Base-by-base conservation (phyloP, 2,888 invertebrate genomes). In the Cryptus viduatorius region DNA sequence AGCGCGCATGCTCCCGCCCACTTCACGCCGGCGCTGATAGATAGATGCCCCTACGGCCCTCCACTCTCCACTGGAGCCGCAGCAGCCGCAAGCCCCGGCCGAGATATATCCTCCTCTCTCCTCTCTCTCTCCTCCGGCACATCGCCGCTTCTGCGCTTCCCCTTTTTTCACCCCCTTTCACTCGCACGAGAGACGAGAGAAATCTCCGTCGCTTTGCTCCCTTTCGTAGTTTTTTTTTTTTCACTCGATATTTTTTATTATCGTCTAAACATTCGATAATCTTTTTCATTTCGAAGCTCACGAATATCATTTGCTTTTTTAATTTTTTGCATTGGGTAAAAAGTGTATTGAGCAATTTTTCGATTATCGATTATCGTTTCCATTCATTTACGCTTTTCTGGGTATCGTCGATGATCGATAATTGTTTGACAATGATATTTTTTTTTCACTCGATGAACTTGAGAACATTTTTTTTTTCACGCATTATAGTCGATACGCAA, bases 1-100 rank as follows among this genome's bases (percentile, higher is more conserved):
- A 93, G 91, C 90, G 91, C 93, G 93, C 92, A 92, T 92, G 93
- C 92, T 90, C 92, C 93, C 93, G 93, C 93, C 93, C 92, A 94
- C 93, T 93, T 94, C 94, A 91, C 94, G 93, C 92, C 93, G 92
- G 92, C 93, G 93, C 94, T 93, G 93, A 93, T 94, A 93, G 93
- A 93, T 93, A 93, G 93, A 93, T 92, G 93, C 92, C 91, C 93
- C 92, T 90, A 90, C 89, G 92, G 91, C 89, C 37, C 87, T 69
- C 77, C 37, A 24, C 80, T 37, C 84, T 46, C 72, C 48, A 19
- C 53, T 76, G 59, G 46, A 59, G 46, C 48, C 7, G 48, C 76
- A 73, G 50, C 59, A 72, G 71, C 76, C 79, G 67, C 50, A 16
- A 46, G 77, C 65, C n/a, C 56, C 29, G 42, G 67, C 29, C 29